A percentile compares a stretch with the other conserved stretches of the same genome.
These are phyloP conservation scores for Drosophila hamatofila DNA, from an alignment of 2,888 invertebrate species.

Conservation along the genomic window DNA sequence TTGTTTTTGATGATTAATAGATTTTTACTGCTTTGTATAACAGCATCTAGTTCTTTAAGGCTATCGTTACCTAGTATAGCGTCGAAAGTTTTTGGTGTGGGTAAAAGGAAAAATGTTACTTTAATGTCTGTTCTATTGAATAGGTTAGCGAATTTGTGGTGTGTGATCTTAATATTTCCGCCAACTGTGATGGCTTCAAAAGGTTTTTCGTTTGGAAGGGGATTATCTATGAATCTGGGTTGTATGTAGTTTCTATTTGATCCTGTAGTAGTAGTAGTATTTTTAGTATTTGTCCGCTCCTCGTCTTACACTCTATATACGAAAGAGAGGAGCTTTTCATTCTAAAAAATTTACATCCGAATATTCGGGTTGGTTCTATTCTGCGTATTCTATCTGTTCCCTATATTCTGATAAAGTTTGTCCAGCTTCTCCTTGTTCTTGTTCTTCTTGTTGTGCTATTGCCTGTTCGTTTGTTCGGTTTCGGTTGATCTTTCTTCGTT, in stretches of 20 bases:
- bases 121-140: background rate
- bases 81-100: background rate
- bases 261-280: background rate
- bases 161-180: background rate
- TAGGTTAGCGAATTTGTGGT: background rate
- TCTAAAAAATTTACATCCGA: background rate
- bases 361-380: background rate
- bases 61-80: background rate
- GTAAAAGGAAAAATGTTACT: background rate
- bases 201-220: background rate
- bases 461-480: background rate
- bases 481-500: background rate
- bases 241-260: constrained; percentile 4
- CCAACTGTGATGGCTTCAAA: background rate
- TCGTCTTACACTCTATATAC: background rate
- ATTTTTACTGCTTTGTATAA: background rate
- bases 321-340: background rate
- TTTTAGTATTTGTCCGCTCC: background rate
- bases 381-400: background rate
- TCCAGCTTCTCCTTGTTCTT: background rate
- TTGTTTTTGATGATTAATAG: background rate
- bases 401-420: background rate
- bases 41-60: background rate
- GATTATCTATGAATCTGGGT: background rate
- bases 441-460: background rate